phyloP scores from a whole-genome alignment of 2,888 invertebrate genomes.

The Amphimallon solstitiale region DNA sequence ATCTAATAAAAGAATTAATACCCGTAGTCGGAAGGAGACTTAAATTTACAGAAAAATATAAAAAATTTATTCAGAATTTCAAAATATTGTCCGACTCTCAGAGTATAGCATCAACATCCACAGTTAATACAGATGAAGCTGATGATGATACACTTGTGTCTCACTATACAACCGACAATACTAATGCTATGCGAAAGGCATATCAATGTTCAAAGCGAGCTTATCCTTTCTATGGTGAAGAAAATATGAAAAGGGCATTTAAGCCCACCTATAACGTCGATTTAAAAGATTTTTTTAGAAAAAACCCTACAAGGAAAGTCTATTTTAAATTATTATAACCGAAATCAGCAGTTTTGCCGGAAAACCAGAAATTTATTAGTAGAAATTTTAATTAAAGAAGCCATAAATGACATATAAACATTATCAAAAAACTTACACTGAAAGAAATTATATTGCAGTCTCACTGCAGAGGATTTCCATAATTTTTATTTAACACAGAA shows the following conservation, averaged over 20 bases:
- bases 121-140: neutral
- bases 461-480: neutral
- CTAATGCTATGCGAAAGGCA: neutral
- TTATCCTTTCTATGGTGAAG: neutral
- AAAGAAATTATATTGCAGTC: no score
- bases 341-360: neutral
- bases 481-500: no score
- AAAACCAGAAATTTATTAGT: slow-evolving; percentile 8
- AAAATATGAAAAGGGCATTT: neutral
- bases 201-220: neutral
- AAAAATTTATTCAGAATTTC: no score
- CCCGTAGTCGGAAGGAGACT: neutral
- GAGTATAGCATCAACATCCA: neutral
- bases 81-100: neutral
- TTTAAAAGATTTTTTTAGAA: neutral
- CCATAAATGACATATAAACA: slow-evolving; percentile 13
- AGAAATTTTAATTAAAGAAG: neutral
- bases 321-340: neutral
- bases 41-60: no score
- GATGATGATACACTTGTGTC: no score
- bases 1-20: neutral
- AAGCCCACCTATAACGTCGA: neutral
- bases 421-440: no score
- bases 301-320: neutral
- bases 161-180: no score